Evolutionary conservation across 2,797 vertebrate genomes (phyloP).

Genomic region (Epinephelus awoara): DNA sequence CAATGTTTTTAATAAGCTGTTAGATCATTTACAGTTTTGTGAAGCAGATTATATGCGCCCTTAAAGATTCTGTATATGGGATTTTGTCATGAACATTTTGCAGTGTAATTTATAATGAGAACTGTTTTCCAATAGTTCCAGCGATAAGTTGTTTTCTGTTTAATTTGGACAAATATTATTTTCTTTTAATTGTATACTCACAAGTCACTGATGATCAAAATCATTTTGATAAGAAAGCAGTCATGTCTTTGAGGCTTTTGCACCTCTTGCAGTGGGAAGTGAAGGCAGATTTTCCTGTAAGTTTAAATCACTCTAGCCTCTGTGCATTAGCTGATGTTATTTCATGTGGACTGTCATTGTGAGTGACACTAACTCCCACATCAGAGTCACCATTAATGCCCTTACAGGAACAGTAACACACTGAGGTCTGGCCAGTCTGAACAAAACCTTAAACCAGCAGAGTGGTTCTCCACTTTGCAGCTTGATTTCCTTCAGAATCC

Average conservation of each 20-base stretch:
- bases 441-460: not conserved
- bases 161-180: not conserved
- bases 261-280: not conserved
- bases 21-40: conserved; percentile 3
- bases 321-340: not conserved
- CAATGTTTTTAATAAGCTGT: conserved; percentile 1
- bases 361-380: no score
- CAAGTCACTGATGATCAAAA: not conserved
- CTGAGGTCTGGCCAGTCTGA: not conserved
- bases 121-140: conserved; percentile 4
- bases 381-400: no score
- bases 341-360: not conserved
- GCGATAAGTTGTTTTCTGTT: not conserved
- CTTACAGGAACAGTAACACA: no score
- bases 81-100: conserved; percentile 2
- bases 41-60: not conserved
- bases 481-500: conserved; percentile 10
- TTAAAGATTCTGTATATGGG: conserved; percentile 2
- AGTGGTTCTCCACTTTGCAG: not conserved
- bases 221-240: not conserved
- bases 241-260: not conserved
- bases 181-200: not conserved
- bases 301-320: conserved; percentile 7
- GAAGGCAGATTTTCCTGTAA: not conserved
- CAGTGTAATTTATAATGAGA: not conserved